Evolutionary conservation across 1,140 invertebrate species (phyloP).

Genomic region (Branchinecta lynchi): DNA sequence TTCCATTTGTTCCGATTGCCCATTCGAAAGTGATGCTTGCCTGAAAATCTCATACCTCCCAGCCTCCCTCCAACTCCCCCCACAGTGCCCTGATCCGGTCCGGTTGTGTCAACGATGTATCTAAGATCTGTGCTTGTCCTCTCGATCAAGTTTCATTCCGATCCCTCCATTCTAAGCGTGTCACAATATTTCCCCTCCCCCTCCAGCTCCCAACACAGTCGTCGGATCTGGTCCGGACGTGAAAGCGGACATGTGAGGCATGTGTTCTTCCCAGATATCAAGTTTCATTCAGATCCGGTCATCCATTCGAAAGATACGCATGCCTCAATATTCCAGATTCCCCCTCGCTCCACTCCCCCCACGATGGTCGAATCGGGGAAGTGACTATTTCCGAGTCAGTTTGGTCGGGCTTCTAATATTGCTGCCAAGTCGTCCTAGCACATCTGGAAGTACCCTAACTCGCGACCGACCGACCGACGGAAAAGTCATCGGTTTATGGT

Average conservation of each 20-base stretch:
- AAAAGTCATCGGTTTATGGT: too few species aligned
- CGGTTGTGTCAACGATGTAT: not conserved
- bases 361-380: too few species aligned
- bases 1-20: not conserved
- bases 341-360: too few species aligned
- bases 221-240: not conserved
- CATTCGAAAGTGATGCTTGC: not conserved
- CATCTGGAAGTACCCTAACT: too few species aligned
- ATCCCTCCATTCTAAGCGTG: not conserved
- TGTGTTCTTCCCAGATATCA: too few species aligned
- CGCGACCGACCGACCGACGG: too few species aligned
- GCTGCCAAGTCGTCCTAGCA: too few species aligned
- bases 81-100: not conserved
- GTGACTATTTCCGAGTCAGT: too few species aligned
- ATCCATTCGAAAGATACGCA: too few species aligned
- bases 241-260: not conserved
- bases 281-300: too few species aligned
- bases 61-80: not conserved
- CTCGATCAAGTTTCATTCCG: slow-evolving; percentile 9
- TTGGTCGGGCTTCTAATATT: too few species aligned
- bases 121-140: not conserved
- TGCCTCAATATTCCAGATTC: too few species aligned
- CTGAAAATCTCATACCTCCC: not conserved
- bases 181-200: not conserved
- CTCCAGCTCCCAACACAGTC: not conserved